Conservation (phyloP, 2,113 vertebrate species). For the Indicator maculatus region DNA sequence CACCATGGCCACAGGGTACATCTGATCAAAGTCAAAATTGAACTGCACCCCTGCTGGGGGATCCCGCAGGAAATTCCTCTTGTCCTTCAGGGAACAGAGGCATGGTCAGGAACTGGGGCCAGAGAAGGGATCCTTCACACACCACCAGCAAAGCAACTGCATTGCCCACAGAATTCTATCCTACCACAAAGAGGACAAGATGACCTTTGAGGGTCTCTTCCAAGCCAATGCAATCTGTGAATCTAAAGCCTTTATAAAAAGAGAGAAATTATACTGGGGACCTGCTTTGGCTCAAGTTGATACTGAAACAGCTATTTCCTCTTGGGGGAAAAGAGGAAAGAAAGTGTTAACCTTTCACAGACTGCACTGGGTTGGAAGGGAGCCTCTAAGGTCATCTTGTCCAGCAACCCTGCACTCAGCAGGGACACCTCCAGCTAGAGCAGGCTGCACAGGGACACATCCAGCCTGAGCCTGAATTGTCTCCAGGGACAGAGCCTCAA, state of each 20-base stretch:
- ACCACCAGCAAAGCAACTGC: neutral
- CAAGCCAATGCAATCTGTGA: no score
- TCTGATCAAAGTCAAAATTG: conserved; percentile 91
- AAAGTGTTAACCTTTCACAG: neutral
- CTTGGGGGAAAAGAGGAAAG: neutral
- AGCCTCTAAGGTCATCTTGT: no score
- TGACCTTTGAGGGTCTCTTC: no score
- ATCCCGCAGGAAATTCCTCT: conserved; percentile 90
- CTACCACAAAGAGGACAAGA: neutral
- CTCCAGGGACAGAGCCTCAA: no score
- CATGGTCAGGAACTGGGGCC: neutral
- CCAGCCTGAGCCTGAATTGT: no score
- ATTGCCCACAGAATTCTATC: neutral
- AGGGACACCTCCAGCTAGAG: no score
- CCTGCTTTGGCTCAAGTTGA: neutral
- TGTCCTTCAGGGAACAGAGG: conserved; percentile 81
- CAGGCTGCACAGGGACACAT: no score
- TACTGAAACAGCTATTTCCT: neutral
- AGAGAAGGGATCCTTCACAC: neutral
- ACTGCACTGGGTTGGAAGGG: no score
- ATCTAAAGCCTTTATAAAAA: neutral
- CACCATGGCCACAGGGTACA: conserved; percentile 89
- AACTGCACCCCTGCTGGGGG: conserved; percentile 93
- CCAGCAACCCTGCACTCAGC: no score
- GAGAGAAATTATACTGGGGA: neutral